Conservation (phyloP, 2,113 vertebrate species). For the Potamarius usumacintae region DNA sequence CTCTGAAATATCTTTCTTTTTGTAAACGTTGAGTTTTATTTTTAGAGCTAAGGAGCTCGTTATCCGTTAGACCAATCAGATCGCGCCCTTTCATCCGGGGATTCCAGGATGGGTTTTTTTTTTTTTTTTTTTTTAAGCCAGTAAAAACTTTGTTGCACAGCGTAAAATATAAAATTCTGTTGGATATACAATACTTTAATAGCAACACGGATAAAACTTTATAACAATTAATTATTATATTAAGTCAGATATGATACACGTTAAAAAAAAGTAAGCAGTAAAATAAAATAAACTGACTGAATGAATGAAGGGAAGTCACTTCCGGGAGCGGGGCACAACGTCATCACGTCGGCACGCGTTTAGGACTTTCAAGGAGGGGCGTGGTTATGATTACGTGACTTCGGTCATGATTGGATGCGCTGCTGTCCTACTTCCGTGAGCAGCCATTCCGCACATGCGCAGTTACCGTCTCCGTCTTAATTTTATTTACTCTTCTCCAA, state of each 20-base stretch:
- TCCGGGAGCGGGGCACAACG: neutral
- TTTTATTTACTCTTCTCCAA: slow-evolving; percentile 78
- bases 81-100: neutral
- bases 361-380: neutral
- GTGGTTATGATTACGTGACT: neutral
- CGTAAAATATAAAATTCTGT: neutral
- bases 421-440: slow-evolving; percentile 60
- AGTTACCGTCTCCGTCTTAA: slow-evolving; percentile 69
- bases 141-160: neutral
- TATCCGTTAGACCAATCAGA: neutral
- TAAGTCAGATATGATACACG: neutral
- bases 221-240: neutral
- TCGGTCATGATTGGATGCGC: slow-evolving; percentile 64
- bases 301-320: neutral
- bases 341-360: neutral
- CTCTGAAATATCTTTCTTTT: neutral
- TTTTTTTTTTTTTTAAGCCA: neutral
- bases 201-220: neutral
- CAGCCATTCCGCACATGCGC: slow-evolving; percentile 67
- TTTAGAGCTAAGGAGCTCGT: neutral
- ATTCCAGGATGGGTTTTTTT: neutral
- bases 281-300: neutral
- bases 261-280: neutral
- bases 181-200: neutral
- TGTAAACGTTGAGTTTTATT: neutral